These are phyloP conservation scores for Rotaria socialis DNA, from an alignment of 2,888 invertebrate genomes.

Conservation along the genomic window DNA sequence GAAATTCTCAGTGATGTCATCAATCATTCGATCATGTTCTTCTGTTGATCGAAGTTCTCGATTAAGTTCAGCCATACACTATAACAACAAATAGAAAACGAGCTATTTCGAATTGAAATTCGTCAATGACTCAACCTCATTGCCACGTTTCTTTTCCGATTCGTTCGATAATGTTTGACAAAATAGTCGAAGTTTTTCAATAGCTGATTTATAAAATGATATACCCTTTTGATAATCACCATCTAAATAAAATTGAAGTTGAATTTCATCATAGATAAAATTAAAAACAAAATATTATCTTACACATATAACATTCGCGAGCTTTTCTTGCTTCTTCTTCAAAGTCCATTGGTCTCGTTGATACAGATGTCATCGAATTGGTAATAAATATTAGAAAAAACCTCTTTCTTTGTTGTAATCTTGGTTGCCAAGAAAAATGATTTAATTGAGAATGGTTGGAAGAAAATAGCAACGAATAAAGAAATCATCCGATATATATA, in stretches of 20 bases:
- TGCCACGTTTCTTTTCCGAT: background rate
- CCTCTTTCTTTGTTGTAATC: too few relatives aligned
- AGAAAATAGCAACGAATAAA: background rate
- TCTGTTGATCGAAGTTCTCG: background rate
- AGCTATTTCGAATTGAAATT: background rate
- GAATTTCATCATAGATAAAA: background rate
- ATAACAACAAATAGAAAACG: background rate
- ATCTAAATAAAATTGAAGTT: background rate
- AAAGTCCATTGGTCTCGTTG: background rate
- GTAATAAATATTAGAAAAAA: too few relatives aligned
- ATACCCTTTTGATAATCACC: background rate
- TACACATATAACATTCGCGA: conserved; percentile 4
- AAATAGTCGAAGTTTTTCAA: background rate
- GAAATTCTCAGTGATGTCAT: background rate
- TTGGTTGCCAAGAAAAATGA: background rate
- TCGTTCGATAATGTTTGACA: background rate
- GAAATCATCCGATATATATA: background rate
- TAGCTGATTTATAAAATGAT: background rate
- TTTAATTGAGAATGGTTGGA: background rate
- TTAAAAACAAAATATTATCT: background rate
- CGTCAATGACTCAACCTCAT: background rate
- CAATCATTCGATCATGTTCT: background rate
- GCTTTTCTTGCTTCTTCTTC: background rate
- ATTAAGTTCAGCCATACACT: background rate
- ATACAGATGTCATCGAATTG: background rate